Evolutionary conservation across 2,113 vertebrate genomes (phyloP).

Genomic region (Merops nubicus): DNA sequence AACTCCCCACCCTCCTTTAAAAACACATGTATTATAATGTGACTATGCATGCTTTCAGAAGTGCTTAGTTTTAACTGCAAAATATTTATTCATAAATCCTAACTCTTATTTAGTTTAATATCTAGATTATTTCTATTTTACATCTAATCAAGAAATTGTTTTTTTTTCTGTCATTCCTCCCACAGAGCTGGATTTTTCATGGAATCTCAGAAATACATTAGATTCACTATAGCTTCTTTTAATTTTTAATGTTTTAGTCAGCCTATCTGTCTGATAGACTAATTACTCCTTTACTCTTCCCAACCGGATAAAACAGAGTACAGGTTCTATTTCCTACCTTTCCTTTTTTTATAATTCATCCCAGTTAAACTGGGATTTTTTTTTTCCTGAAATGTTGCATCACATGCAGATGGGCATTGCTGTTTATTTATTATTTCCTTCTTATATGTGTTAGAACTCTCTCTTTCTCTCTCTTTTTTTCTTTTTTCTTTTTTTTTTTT

Average conservation of each 20-base stretch:
- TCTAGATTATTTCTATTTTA: neutral
- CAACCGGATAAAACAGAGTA: neutral
- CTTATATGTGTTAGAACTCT: neutral
- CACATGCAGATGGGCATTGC: neutral
- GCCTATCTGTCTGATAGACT: neutral
- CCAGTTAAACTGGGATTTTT: neutral
- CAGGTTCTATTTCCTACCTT: neutral
- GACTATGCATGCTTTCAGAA: neutral
- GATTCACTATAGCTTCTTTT: neutral
- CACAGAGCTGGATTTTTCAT: neutral
- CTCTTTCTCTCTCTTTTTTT: no score
- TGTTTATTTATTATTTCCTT: neutral
- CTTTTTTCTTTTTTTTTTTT: neutral
- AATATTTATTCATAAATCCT: neutral
- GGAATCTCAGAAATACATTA: neutral
- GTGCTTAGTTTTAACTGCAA: neutral
- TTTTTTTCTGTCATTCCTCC: neutral
- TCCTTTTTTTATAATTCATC: neutral
- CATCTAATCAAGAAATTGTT: neutral
- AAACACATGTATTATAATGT: neutral
- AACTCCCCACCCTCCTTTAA: neutral
- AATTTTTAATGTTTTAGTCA: slow-evolving; percentile 12
- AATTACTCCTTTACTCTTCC: slow-evolving; percentile 31
- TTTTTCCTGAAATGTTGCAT: neutral
- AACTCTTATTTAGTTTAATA: neutral